Conservation (phyloP, 2,113 vertebrate species). For the Strix uralensis region DNA sequence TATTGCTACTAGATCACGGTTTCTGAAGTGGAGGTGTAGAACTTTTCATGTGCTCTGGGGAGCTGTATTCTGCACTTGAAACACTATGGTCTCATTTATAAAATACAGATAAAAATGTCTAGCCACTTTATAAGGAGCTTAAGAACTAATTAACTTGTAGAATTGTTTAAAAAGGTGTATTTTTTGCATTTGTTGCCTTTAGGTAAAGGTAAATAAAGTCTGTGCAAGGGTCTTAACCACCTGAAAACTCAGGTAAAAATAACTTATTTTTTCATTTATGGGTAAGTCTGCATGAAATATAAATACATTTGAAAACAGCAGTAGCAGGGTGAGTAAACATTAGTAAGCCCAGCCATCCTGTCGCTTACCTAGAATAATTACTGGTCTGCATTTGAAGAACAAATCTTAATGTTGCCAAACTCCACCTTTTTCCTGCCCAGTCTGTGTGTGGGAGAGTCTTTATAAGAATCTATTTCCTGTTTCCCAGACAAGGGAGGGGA, state of each 20-base stretch:
- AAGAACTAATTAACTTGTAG: not conserved
- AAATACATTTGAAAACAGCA: conserved; percentile 11
- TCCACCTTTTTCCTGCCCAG: conserved; percentile 60
- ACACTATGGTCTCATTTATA: not conserved
- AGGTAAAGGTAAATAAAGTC: not conserved
- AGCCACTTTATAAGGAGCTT: not conserved
- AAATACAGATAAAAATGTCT: conserved; percentile 31
- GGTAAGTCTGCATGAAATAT: not conserved
- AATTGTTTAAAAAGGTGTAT: not conserved
- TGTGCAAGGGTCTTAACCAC: not conserved
- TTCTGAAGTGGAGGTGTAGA: not conserved
- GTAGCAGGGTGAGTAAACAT: conserved; percentile 16
- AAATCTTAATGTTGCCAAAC: conserved; percentile 34
- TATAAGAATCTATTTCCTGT: conserved; percentile 58
- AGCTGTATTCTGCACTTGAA: not conserved
- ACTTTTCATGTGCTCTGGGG: not conserved
- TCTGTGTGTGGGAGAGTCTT: conserved; percentile 37
- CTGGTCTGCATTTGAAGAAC: conserved; percentile 51
- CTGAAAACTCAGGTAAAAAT: conserved; percentile 1
- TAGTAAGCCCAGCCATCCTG: conserved; percentile 20
- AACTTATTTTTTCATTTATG: not conserved
- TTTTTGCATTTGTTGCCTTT: not conserved
- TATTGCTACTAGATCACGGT: not conserved
- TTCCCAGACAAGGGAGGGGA: conserved; percentile 63
- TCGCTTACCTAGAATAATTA: conserved; percentile 42